Evolutionary conservation across 2,113 vertebrate species (phyloP), one percentile per base, ranked within the genome.

Genomic region (Micronycteris hirsuta): DNA sequence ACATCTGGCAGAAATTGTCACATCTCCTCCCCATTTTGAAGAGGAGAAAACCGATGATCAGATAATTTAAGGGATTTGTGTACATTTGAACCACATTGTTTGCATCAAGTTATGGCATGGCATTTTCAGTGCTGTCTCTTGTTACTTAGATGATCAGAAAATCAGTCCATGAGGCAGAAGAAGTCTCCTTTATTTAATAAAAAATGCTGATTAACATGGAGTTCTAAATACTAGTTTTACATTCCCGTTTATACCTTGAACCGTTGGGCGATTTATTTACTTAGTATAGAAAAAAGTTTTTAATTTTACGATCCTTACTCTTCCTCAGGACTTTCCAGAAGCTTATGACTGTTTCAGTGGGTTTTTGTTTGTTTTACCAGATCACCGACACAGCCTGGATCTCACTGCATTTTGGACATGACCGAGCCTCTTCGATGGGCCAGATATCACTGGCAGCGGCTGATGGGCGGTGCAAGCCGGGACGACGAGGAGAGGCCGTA

Each of bases 361-460:
- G 14, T n/a, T 67, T 96, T 77, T 84, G 47, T 80, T 94, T 96
- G 13, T 12, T 1, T 94, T 96, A 61, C 43, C 71, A 98, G 97
- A 28, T 68, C 63, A 56, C 91, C 43, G 61, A 36, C 24, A 0
- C n/a, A 87, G 0, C 74, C 92, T 95, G 90, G 90, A 63, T 94
- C 93, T 7, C 41, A 38, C 45, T 13, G n/a, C 0, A 0, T 71
- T 92, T 84, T 68, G 86, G 83, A 93, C 14, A 97, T 98, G 98
- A 99, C 99, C 45, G 97, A 99, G 97, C 96, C 97, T 38, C 65
- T 99, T 82, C 98, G 96, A 52, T 99, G 99, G 99, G 97, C 98
- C 67, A 98, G 97, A 26, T 98, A 98, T 68, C 98, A 94, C 89
- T 99, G 99, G 98, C 98, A 96, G 81, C 98, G 78, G 43, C 97